phyloP scores from a whole-genome alignment of 2,888 invertebrate species.

The Tridacna crocea region DNA sequence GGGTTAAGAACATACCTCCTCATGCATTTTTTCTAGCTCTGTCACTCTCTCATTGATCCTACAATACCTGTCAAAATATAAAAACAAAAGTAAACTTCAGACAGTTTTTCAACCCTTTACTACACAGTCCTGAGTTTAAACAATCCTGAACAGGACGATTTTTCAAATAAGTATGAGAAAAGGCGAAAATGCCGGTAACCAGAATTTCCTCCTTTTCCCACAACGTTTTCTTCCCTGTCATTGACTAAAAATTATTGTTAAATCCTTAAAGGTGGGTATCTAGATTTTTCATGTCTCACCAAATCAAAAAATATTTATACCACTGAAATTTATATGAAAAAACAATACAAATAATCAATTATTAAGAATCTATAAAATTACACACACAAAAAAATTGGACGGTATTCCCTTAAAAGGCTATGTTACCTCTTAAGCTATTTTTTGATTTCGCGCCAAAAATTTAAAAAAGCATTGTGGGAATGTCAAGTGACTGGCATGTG shows the following conservation, averaged over 20 bases:
- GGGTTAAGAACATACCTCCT: conserved; percentile 72
- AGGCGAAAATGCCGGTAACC: background rate
- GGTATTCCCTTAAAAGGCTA: too few relatives aligned
- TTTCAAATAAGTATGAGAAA: background rate
- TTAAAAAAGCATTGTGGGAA: too few relatives aligned
- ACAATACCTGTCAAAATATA: conserved; percentile 76
- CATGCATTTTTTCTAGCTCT: conserved; percentile 81
- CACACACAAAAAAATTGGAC: too few relatives aligned
- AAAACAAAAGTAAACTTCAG: background rate
- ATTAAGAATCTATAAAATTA: too few relatives aligned
- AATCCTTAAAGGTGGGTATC: too few relatives aligned
- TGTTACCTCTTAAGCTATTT: too few relatives aligned
- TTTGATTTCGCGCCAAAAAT: too few relatives aligned
- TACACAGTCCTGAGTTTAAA: background rate
- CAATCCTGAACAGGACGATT: background rate
- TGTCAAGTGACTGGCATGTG: too few relatives aligned
- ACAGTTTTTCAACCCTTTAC: background rate
- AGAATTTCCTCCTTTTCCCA: background rate
- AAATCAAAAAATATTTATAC: too few relatives aligned
- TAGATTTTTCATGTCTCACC: too few relatives aligned
- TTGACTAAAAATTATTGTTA: background rate
- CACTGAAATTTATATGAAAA: too few relatives aligned
- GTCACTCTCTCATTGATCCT: conserved; percentile 81
- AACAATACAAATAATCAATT: too few relatives aligned
- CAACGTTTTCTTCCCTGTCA: background rate